These are phyloP conservation scores for Lampris megalopsis DNA, from an alignment of 2,113 vertebrate species.

Conservation along the genomic window DNA sequence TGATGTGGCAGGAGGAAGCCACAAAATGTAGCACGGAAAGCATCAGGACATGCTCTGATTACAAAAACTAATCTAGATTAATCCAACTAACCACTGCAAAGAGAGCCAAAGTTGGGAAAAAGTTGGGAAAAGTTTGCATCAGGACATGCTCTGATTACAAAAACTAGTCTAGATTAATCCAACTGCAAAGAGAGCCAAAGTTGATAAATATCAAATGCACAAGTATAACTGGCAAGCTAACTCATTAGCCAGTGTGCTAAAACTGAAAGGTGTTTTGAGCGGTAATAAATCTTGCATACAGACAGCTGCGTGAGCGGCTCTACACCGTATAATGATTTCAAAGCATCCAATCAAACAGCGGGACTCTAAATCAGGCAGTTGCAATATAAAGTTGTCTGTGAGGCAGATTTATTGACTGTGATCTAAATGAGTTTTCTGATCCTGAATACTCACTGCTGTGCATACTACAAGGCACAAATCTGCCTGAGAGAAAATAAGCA, in stretches of 20 bases:
- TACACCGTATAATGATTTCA: background rate
- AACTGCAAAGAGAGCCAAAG: conserved; percentile 43
- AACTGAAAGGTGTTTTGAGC: no score
- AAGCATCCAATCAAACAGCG: background rate
- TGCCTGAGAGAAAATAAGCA: no score
- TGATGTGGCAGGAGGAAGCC: conserved; percentile 53
- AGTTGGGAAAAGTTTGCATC: conserved; percentile 13
- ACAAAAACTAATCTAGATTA: conserved; percentile 44
- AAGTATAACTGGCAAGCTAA: no score
- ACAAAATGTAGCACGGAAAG: conserved; percentile 14
- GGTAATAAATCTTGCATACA: background rate
- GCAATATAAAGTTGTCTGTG: no score
- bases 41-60: conserved; percentile 46
- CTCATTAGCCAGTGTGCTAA: no score
- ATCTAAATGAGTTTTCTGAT: no score
- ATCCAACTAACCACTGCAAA: conserved; percentile 24
- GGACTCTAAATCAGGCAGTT: no score
- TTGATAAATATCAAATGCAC: conserved; percentile 33
- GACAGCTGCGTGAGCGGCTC: no score
- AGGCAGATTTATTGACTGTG: no score
- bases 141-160: conserved; percentile 51
- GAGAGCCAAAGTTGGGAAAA: conserved; percentile 45
- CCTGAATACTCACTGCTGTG: no score
- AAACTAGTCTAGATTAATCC: conserved; percentile 42
- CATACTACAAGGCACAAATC: no score